Conservation (phyloP, 2,888 invertebrate species). For the Nebria salina region DNA sequence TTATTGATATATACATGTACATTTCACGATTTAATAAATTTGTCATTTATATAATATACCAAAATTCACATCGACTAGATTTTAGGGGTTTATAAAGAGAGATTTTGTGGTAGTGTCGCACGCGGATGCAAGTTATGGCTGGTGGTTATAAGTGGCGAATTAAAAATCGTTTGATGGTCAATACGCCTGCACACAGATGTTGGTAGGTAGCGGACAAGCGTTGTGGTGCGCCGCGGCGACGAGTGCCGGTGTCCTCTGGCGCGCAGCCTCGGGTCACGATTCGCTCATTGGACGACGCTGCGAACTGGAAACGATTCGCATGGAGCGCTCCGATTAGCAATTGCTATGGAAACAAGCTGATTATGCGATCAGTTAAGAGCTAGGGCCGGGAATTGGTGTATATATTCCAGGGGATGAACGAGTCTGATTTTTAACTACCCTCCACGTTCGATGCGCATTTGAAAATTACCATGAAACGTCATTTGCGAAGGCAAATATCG, state of each 20-base stretch:
- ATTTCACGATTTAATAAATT: too few species aligned
- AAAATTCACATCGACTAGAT: background rate
- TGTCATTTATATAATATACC: too few species aligned
- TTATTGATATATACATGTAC: too few species aligned
- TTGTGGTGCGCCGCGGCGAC: constrained; percentile 45
- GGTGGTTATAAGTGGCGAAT: constrained; percentile 12
- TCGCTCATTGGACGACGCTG: constrained; percentile 59
- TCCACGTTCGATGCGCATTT: constrained; percentile 56
- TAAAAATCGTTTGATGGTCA: constrained; percentile 35
- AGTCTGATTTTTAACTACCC: constrained; percentile 64
- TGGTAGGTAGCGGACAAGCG: constrained; percentile 1
- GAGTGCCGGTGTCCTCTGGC: constrained; percentile 48
- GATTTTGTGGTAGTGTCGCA: background rate
- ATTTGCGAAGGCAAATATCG: constrained; percentile 63
- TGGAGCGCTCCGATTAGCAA: constrained; percentile 67
- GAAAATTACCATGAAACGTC: constrained; percentile 61
- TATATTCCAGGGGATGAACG: constrained; percentile 61
- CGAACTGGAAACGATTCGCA: constrained; percentile 60
- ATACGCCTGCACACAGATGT: background rate
- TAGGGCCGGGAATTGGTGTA: constrained; percentile 27
- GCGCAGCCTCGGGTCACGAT: constrained; percentile 53
- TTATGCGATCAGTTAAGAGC: constrained; percentile 65
- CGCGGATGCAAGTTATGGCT: constrained; percentile 35
- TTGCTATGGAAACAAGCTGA: constrained; percentile 70
- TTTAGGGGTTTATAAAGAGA: background rate